Percentiles rank a stretch among this genome's conserved stretches.
These are phyloP conservation scores for Linnaemya tessellans DNA, from an alignment of 2,888 invertebrate genomes.

Conservation along the genomic window DNA sequence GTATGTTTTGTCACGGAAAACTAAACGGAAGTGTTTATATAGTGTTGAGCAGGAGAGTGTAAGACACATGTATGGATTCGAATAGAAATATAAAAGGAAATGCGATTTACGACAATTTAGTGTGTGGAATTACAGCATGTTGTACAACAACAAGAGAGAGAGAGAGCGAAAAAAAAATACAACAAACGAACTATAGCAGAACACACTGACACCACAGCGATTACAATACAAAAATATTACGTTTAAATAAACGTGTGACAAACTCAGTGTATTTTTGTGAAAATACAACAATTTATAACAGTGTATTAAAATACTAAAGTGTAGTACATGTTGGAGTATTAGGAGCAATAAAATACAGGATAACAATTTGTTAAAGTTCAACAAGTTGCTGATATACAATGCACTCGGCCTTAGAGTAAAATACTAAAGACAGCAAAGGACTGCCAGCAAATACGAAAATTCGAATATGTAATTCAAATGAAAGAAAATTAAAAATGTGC, in stretches of 20 bases:
- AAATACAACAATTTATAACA: conserved; percentile 41
- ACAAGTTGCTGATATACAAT: conserved; percentile 71
- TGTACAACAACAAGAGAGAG: not conserved
- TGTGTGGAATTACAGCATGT: conserved; percentile 70
- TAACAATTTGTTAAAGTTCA: conserved; percentile 75
- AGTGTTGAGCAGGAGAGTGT: conserved; percentile 61
- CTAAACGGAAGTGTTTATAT: conserved; percentile 71
- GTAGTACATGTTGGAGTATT: conserved; percentile 1
- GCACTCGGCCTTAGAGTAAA: not conserved
- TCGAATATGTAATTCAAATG: conserved; percentile 30
- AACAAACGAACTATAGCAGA: conserved; percentile 50
- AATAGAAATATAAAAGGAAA: conserved; percentile 66
- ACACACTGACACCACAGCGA: not conserved
- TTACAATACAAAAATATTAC: not conserved
- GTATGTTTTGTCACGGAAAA: conserved; percentile 67
- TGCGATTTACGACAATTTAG: conserved; percentile 71
- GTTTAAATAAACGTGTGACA: conserved; percentile 55
- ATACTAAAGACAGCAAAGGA: not conserved
- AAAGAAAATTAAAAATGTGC: conserved; percentile 29
- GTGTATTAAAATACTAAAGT: not conserved
- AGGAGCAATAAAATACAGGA: conserved; percentile 72
- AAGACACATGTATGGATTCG: conserved; percentile 53
- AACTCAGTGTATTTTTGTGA: conserved; percentile 13
- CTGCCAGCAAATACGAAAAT: conserved; percentile 5
- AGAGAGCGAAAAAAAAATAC: conserved; percentile 3